Evolutionary conservation across 2,888 invertebrate species (phyloP).

Genomic region (Tachina fera): DNA sequence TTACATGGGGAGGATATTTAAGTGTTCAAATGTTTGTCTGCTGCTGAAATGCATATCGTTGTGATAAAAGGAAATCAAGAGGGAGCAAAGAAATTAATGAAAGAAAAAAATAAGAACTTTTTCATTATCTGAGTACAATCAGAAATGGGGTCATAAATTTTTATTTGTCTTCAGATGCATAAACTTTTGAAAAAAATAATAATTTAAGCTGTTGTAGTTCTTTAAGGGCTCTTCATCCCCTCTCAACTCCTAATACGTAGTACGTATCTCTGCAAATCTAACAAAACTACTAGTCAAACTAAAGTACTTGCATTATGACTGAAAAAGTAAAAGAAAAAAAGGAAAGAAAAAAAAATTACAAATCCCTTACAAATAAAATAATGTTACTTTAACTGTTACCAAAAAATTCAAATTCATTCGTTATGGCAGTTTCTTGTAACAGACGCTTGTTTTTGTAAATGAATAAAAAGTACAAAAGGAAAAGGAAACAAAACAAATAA

Average conservation of each 20-base stretch:
- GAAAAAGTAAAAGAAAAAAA: background rate
- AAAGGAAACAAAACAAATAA: conserved; percentile 12
- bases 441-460: conserved; percentile 50
- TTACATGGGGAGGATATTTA: background rate
- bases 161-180: conserved; percentile 54
- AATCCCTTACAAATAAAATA: conserved; percentile 41
- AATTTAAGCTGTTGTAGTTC: conserved; percentile 5
- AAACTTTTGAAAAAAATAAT: conserved; percentile 60
- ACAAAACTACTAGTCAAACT: conserved; percentile 4
- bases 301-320: conserved; percentile 27
- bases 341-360: background rate
- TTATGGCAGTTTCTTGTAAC: conserved; percentile 52
- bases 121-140: conserved; percentile 66
- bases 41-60: conserved; percentile 12
- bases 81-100: conserved; percentile 2
- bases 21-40: background rate
- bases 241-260: background rate
- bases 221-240: background rate
- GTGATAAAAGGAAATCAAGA: conserved; percentile 7
- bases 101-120: conserved; percentile 31
- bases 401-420: conserved; percentile 63
- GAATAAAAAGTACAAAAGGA: conserved; percentile 14
- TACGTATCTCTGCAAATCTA: background rate
- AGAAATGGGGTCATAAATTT: conserved; percentile 68
- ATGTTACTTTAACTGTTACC: conserved; percentile 58